Base-by-base conservation (phyloP, 2,888 invertebrate species). In the Lepidonotus clava region DNA sequence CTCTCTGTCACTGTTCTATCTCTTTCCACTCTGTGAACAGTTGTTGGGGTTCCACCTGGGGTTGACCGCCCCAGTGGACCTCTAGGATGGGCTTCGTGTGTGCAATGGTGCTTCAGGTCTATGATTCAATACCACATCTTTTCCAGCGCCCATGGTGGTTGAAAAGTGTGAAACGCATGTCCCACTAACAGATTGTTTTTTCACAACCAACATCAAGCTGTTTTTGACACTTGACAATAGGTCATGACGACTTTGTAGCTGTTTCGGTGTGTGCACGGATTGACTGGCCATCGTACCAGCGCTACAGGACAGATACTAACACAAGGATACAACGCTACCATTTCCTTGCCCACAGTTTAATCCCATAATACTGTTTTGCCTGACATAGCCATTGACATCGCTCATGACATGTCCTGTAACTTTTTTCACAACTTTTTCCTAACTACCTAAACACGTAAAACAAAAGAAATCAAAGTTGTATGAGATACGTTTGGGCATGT, bases 51-150 rank as follows among this genome's bases (percentile, higher is more conserved):
- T n/a, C n/a, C n/a, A n/a, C 61, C 28, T 61, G 11, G 24, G 28
- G 21, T 11, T 28, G 28, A n/a, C 61, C 28, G 5, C 24, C 1
- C 5, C 11, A 4, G 24, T 0, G 24, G 1, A 11, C 24, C 61
- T 28, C 24, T 5, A 24, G 61, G 61, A 32, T 28, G 61, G 24
- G 28, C 28, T 61, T 28, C 61, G 24, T 61, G 28, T n/a, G n/a
- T 28, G 61, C 61, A 24, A 61, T 61, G 61, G 61, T 61, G 61
- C 61, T 61, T 61, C 28, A 28, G 61, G 21, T 61, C 61, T 28
- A 24, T 28, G 2, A 28, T 4, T 28, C 28, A 28, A 61, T 24
- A 61, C 11, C 24, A 56, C 56, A 61, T 61, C 61, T 61, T 61
- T 61, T 61, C 28, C 61, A 61, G 61, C 61, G 24, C 61, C 28